Percentiles rank a stretch among this genome's conserved stretches.
Conservation (phyloP, 2,113 vertebrate species). For the Notothenia rossii region DNA sequence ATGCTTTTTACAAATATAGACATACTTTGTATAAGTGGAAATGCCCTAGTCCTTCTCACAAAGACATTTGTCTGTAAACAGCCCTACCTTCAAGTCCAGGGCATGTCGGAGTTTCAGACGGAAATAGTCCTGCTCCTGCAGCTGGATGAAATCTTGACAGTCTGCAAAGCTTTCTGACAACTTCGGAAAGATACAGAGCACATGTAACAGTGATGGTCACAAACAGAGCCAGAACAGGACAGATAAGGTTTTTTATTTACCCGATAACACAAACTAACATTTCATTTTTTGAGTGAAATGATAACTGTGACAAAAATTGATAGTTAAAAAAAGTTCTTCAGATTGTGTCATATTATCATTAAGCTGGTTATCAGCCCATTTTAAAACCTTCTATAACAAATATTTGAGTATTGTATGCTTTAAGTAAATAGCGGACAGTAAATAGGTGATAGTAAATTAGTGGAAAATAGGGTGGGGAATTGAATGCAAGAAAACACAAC, state of each 20-base stretch:
- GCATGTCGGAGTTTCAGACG: conserved; percentile 87
- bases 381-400: too few species aligned
- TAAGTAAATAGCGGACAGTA: not conserved
- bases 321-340: too few species aligned
- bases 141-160: conserved; percentile 89
- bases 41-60: not conserved
- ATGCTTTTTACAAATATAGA: not conserved
- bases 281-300: not conserved
- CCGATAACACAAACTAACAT: not conserved
- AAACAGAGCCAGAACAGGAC: conserved; percentile 2
- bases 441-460: not conserved
- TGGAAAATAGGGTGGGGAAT: not conserved
- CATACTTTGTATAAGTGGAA: not conserved
- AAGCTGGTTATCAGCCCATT: not conserved
- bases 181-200: conserved; percentile 70
- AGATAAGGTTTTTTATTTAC: not conserved
- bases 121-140: conserved; percentile 87
- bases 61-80: not conserved
- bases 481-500: not conserved
- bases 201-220: not conserved
- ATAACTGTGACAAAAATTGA: not conserved
- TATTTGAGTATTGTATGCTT: not conserved
- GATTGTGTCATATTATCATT: too few species aligned
- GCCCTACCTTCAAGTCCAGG: conserved; percentile 86
- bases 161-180: conserved; percentile 88